These are phyloP conservation scores for Chrosomus eos DNA, from an alignment of 2,797 vertebrate species.

Conservation along the genomic window DNA sequence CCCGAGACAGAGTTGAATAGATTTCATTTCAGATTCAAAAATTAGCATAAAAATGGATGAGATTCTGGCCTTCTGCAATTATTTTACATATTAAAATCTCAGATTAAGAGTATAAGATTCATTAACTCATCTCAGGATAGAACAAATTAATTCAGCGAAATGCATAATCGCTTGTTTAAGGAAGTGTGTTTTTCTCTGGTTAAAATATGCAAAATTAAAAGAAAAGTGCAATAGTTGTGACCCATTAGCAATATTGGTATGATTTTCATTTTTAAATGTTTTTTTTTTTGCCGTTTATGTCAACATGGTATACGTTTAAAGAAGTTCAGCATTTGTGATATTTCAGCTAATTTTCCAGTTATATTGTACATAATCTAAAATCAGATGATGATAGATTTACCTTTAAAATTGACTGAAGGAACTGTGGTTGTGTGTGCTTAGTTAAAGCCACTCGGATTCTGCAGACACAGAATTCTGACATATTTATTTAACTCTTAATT, in stretches of 20 bases:
- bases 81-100: constrained; percentile 32
- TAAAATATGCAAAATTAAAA: constrained; percentile 1
- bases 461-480: not conserved
- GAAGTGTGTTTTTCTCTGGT: not conserved
- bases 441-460: not conserved
- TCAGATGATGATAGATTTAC: constrained; percentile 13
- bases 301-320: not conserved
- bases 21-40: constrained; percentile 13
- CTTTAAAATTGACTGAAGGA: not conserved
- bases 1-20: not conserved
- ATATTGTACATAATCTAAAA: not conserved
- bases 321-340: not conserved
- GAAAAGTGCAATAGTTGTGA: constrained; percentile 8
- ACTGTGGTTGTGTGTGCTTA: not conserved
- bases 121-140: constrained; percentile 17
- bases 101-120: constrained; percentile 15
- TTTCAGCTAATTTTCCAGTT: not conserved
- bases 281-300: not conserved
- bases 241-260: not conserved
- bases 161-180: constrained; percentile 29
- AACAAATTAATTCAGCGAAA: constrained; percentile 18
- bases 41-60: constrained; percentile 43
- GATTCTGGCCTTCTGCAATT: not conserved
- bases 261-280: not conserved
- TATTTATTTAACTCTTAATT: not conserved